A percentile compares a stretch with the other conserved stretches of the same genome.
phyloP scores from a whole-genome alignment of 2,888 invertebrate genomes.

The Drosophila tanythrix region DNA sequence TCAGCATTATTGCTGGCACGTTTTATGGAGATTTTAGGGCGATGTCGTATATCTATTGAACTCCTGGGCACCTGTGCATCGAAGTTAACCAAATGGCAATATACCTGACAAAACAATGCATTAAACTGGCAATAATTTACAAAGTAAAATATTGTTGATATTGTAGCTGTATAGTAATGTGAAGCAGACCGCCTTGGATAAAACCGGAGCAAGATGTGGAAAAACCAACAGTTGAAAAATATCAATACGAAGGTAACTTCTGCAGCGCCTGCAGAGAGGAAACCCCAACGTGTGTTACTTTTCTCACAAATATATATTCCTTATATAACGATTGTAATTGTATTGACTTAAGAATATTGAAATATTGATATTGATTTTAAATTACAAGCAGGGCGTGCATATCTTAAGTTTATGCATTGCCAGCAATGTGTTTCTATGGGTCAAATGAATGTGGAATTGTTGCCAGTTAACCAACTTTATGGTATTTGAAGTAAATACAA shows the following conservation, averaged over 20 bases:
- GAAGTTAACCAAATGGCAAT: neutral
- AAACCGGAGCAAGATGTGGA: neutral
- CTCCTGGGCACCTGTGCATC: neutral
- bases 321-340: neutral
- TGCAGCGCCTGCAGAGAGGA: neutral
- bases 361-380: neutral
- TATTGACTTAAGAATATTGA: neutral
- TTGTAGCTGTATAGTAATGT: neutral
- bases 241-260: neutral
- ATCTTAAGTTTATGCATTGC: too few species aligned
- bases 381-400: neutral
- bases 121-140: neutral
- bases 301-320: neutral
- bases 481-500: too few species aligned
- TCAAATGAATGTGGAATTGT: neutral
- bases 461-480: neutral
- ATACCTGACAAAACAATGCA: neutral
- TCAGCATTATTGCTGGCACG: conserved; percentile 55
- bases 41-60: conserved; percentile 21
- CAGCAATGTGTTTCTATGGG: too few species aligned
- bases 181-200: neutral
- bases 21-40: conserved; percentile 68
- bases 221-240: neutral
- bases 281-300: neutral
- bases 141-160: neutral